Conservation (phyloP, 1,140 invertebrate species). For the Drosophila arawakana region DNA sequence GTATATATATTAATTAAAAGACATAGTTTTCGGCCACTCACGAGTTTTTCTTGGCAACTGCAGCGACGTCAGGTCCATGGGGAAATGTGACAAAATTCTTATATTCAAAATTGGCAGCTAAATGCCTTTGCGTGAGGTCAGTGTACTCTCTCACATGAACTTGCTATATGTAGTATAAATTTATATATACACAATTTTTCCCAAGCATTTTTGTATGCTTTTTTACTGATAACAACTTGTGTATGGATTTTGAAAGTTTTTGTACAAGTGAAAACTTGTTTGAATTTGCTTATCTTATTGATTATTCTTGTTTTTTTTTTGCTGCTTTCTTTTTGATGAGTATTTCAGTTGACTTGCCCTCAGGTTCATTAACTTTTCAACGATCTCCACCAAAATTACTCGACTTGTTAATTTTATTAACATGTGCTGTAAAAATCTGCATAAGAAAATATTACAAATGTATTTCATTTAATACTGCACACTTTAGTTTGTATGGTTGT, state of each 20-base stretch:
- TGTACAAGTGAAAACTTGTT: background rate
- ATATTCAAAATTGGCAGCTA: conserved; percentile 23
- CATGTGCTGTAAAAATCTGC: background rate
- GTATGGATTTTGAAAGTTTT: conserved; percentile 10
- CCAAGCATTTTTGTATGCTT: conserved; percentile 1
- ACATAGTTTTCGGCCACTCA: conserved; percentile 57
- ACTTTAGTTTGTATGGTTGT: background rate
- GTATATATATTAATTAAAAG: conserved; percentile 19
- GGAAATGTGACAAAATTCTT: conserved; percentile 34
- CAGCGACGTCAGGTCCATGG: background rate
- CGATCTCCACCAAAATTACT: background rate
- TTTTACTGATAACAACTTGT: conserved; percentile 27
- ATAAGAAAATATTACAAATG: background rate
- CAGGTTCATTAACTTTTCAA: conserved; percentile 27
- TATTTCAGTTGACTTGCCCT: background rate
- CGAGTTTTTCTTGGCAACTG: conserved; percentile 47
- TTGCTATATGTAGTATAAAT: conserved; percentile 4
- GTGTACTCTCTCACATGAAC: conserved; percentile 41
- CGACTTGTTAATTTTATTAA: conserved; percentile 17
- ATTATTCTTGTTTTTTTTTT: background rate
- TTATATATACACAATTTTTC: conserved; percentile 1
- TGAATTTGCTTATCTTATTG: conserved; percentile 4
- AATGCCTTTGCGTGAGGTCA: conserved; percentile 58
- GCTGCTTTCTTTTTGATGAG: background rate
- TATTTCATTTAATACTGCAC: conserved; percentile 17